A percentile compares a stretch with the other conserved stretches of the same genome.
Conservation (phyloP, 2,113 vertebrate species). For the Laterallus jamaicensis region DNA sequence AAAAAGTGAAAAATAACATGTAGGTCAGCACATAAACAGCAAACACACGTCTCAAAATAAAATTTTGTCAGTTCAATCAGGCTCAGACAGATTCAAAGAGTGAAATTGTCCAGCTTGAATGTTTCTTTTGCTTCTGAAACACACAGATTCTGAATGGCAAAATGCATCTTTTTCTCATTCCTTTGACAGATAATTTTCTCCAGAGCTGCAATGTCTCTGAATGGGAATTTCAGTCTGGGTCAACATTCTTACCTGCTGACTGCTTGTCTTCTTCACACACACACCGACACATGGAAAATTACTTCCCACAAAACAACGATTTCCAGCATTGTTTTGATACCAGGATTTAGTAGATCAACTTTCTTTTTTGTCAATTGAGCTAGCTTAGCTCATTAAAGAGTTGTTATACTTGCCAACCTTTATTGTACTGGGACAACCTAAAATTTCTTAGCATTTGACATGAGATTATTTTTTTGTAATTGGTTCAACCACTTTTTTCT, state of each 20-base stretch:
- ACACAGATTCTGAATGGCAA: background rate
- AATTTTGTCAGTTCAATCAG: background rate
- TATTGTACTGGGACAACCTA: background rate
- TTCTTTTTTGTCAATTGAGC: background rate
- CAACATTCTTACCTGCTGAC: background rate
- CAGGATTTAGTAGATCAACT: background rate
- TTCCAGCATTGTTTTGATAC: background rate
- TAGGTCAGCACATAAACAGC: background rate
- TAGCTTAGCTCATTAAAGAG: background rate
- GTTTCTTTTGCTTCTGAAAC: background rate
- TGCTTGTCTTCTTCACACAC: background rate
- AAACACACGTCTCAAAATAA: background rate
- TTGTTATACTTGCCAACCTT: background rate
- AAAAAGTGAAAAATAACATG: background rate
- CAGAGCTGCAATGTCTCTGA: background rate
- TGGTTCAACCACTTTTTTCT: background rate
- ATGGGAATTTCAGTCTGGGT: background rate
- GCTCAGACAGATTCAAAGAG: background rate
- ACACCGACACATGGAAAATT: background rate
- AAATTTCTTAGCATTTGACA: background rate
- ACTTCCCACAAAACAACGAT: background rate
- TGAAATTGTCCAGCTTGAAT: background rate
- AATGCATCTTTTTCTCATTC: background rate
- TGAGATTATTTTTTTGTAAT: background rate
- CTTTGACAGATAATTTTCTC: background rate